Percentiles rank a stretch among this genome's conserved stretches.
These are phyloP conservation scores for Lacanobia oleracea DNA, from an alignment of 2,888 invertebrate species.

Conservation along the genomic window DNA sequence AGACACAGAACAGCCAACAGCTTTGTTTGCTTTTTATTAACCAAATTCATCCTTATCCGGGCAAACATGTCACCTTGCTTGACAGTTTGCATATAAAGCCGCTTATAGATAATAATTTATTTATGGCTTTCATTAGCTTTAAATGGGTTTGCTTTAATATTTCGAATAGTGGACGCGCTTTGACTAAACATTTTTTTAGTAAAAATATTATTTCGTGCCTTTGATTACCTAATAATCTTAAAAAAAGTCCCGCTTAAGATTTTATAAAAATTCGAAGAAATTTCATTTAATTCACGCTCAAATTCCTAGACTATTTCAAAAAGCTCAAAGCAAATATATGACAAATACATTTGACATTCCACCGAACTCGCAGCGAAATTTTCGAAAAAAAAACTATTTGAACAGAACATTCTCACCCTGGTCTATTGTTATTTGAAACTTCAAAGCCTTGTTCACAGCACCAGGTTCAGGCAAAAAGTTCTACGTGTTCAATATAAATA, in stretches of 20 bases:
- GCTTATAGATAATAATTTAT: conserved; percentile 43
- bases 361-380: background rate
- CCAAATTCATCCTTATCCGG: conserved; percentile 66
- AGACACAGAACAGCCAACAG: conserved; percentile 70
- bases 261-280: background rate
- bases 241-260: background rate
- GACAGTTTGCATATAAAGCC: conserved; percentile 47
- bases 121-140: conserved; percentile 8
- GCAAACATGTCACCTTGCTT: conserved; percentile 55
- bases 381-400: conserved; percentile 23
- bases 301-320: background rate
- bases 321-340: conserved; percentile 1
- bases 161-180: background rate
- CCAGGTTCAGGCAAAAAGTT: conserved; percentile 44
- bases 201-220: background rate
- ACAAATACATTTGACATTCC: conserved; percentile 6
- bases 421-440: conserved; percentile 55
- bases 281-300: background rate
- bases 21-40: conserved; percentile 78
- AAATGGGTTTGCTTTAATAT: conserved; percentile 4
- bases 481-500: conserved; percentile 55
- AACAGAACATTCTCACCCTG: conserved; percentile 11
- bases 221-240: background rate
- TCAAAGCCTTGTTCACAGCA: conserved; percentile 62
- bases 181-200: background rate